Evolutionary conservation across 2,888 invertebrate species (phyloP).

Genomic region (Harmothoe impar): DNA sequence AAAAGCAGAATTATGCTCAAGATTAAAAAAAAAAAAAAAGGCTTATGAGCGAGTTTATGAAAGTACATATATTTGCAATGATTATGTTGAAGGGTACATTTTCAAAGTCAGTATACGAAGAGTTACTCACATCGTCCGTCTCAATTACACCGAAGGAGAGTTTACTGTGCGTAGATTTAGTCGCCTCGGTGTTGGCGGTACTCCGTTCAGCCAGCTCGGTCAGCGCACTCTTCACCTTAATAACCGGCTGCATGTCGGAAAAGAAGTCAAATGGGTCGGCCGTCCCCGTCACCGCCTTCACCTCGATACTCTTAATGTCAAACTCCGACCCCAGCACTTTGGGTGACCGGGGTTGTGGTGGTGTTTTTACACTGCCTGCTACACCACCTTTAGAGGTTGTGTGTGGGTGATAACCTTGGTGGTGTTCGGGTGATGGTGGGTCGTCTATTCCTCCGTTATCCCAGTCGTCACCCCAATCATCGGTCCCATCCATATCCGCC

Average conservation of each 20-base stretch:
- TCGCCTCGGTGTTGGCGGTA: not conserved
- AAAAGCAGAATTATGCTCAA: no score
- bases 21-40: no score
- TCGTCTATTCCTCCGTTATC: not conserved
- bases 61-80: no score
- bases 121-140: not conserved
- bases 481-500: not conserved
- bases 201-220: not conserved
- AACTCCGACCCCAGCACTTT: conserved; percentile 30
- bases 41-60: no score
- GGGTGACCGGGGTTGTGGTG: not conserved
- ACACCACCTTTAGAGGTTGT: not conserved
- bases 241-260: conserved; percentile 36
- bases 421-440: not conserved
- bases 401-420: not conserved
- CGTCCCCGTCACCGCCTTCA: not conserved
- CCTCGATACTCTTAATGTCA: conserved; percentile 31
- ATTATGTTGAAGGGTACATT: no score
- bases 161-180: not conserved
- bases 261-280: conserved; percentile 48
- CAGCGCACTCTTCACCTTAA: conserved; percentile 33
- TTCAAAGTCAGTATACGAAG: no score
- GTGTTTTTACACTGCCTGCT: not conserved
- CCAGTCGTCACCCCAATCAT: conserved; percentile 34
- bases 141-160: not conserved